These are phyloP conservation scores for Pantherophis alleghaniensis DNA, from an alignment of 2,797 vertebrate species.

Conservation along the genomic window DNA sequence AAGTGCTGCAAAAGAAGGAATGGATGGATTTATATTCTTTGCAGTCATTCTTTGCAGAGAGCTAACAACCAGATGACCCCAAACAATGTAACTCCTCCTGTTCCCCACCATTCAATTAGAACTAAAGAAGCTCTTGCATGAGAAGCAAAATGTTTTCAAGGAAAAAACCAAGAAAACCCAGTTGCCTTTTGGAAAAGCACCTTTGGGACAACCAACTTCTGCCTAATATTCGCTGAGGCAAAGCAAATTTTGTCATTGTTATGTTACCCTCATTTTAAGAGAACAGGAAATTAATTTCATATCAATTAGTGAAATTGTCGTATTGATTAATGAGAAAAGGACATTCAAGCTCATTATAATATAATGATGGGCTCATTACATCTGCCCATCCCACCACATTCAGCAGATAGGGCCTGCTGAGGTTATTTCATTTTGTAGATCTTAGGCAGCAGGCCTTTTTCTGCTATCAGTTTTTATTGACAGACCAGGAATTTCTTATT, in stretches of 20 bases:
- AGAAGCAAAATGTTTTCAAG: neutral
- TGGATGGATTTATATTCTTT: neutral
- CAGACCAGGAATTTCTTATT: neutral
- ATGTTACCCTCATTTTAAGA: neutral
- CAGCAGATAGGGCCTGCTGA: too few relatives aligned
- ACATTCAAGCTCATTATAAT: neutral
- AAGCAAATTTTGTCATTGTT: neutral
- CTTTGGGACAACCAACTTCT: neutral
- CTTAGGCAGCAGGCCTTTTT: too few relatives aligned
- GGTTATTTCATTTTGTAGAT: too few relatives aligned
- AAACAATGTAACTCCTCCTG: neutral
- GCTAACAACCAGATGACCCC: neutral
- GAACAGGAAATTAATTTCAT: neutral
- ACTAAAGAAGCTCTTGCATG: neutral
- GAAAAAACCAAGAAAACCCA: neutral
- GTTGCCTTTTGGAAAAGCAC: neutral
- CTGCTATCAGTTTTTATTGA: neutral
- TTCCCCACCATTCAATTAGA: neutral
- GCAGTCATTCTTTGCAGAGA: neutral
- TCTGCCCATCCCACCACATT: neutral
- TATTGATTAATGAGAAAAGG: neutral
- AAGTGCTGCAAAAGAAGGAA: neutral
- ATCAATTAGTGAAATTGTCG: neutral
- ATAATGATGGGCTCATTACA: too few relatives aligned
- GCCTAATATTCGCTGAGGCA: neutral